Evolutionary conservation across 2,888 invertebrate species (phyloP).

Genomic region (Reticulitermes lucifugus): DNA sequence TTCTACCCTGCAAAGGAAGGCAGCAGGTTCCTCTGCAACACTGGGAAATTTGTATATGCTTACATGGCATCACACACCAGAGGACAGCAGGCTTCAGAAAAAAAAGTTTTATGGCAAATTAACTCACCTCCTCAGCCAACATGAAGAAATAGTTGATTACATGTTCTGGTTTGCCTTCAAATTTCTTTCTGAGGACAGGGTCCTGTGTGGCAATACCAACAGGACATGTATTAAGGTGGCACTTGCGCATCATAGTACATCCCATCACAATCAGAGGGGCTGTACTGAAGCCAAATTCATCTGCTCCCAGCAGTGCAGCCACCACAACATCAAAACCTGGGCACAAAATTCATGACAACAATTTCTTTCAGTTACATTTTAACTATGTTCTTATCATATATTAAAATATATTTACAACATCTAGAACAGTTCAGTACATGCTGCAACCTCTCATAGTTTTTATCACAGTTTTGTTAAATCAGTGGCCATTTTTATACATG

Average conservation of each 20-base stretch:
- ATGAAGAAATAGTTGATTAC: conserved; percentile 98
- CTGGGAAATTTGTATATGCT: no score
- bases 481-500: no score
- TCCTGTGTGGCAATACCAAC: conserved; percentile 99
- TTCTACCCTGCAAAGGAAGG: no score
- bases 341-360: conserved; percentile 49
- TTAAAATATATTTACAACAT: background rate
- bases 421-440: background rate
- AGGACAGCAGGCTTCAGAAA: no score
- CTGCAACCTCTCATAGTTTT: background rate
- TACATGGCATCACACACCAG: no score
- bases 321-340: conserved; percentile 93
- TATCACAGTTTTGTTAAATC: no score
- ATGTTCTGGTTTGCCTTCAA: conserved; percentile 97
- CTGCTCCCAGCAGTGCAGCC: conserved; percentile 95
- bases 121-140: conserved; percentile 92
- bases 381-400: background rate
- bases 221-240: conserved; percentile 98
- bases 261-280: conserved; percentile 98
- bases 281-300: conserved; percentile 98
- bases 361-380: no score
- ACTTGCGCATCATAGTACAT: conserved; percentile 99
- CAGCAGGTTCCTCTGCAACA: no score
- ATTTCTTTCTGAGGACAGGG: conserved; percentile 93
- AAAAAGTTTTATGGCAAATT: no score